Conservation (phyloP, 2,888 invertebrate species). For the Drosophila lutescens region DNA sequence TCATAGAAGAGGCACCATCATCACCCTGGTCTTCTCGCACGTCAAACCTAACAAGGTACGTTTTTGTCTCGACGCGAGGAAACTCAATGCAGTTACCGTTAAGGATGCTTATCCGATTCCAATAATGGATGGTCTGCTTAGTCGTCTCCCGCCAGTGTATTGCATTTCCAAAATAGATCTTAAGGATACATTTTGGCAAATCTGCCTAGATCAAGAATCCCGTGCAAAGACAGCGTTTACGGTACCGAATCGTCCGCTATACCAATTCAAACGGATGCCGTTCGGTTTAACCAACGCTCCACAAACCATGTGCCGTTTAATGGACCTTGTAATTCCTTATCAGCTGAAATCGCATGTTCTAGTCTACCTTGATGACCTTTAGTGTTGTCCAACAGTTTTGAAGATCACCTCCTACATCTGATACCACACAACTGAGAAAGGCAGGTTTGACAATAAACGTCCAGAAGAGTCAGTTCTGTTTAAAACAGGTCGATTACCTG, state of each 20-base stretch:
- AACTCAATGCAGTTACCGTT: slow-evolving; percentile 5
- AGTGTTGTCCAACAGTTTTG: not conserved
- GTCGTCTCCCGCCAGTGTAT: not conserved
- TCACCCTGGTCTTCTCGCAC: slow-evolving; percentile 7
- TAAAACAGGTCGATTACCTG: not conserved
- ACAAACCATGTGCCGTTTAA: slow-evolving; percentile 9
- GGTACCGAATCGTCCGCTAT: no score
- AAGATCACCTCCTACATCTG: not conserved
- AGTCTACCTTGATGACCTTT: not conserved
- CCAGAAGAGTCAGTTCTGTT: slow-evolving; percentile 1
- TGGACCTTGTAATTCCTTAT: not conserved
- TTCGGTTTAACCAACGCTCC: no score
- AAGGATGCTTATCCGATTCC: slow-evolving; percentile 13
- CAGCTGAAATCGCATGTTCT: not conserved
- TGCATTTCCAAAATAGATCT: slow-evolving; percentile 10
- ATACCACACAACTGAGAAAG: not conserved
- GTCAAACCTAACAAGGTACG: slow-evolving; percentile 8
- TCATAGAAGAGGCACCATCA: slow-evolving; percentile 10
- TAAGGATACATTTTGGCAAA: slow-evolving; percentile 1
- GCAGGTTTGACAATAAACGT: not conserved
- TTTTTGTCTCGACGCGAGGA: slow-evolving; percentile 17
- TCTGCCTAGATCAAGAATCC: no score
- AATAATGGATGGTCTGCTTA: slow-evolving; percentile 1
- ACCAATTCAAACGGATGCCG: no score
- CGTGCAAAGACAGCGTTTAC: no score